Evolutionary conservation across 2,113 vertebrate species (phyloP), one percentile per base, ranked within the genome.

Genomic region (Loxodonta africana): DNA sequence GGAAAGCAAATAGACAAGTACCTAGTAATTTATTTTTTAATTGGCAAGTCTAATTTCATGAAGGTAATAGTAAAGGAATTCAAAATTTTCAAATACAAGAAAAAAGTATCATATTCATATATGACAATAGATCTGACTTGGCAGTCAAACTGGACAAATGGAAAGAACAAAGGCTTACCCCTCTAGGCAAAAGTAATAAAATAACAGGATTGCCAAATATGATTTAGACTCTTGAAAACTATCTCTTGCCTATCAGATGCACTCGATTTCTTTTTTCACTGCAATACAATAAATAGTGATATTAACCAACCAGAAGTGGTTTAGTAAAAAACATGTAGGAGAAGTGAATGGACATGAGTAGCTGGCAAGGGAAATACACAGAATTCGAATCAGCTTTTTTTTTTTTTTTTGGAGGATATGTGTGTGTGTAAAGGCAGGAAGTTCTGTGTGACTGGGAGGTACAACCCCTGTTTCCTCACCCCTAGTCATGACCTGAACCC

Each of bases 11-110:
- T 89, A 83, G 44, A 73, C 1, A 73, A 80, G 30, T 8, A 28
- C 33, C 60, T 69, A 20, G 73, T 37, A 65, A 67, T 65, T 90
- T 63, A 81, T 77, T 65, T 96, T 80, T 92, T 57, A 95, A 83
- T 26, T 94, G 33, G 0, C 10, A 96, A 71, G 21, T 62, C 5
- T 41, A 86, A 33, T 73, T 69, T 69, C 73, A 91, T 77, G 37
- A 63, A 89, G 37, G 0, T 76, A 82, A 57, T 71, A 41, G 10
- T 77, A 83, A 84, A 76, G 37, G 18, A 92, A 63, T 86, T 78
- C 20, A 88, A 82, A 82, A 11, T 91, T 84, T 37, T 91, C 21
- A 0, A 93, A 83, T 62, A 65, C 9, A 84, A 30, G n/a, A 53
- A 90, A 7, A 18, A 53, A 14, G 20, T 86, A 65, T 92, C 17